phyloP scores from a whole-genome alignment of 1,140 invertebrate species.

The Dinoponera quadriceps region DNA sequence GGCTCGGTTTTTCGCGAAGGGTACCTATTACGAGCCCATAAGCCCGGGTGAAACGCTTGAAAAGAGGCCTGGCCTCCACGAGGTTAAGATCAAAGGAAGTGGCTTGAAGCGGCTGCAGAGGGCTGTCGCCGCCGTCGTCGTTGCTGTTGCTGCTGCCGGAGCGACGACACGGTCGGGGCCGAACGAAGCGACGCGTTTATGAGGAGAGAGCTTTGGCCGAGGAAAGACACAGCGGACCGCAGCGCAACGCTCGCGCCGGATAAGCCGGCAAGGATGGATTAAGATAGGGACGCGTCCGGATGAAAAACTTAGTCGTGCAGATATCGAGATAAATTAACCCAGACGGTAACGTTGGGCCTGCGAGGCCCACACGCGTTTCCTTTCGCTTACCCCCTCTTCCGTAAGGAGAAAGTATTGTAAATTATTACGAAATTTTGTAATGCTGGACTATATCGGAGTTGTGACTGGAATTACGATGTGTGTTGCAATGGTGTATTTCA shows the following conservation, averaged over 20 bases:
- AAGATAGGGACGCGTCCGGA: constrained; percentile 61
- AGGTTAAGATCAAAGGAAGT: constrained; percentile 77
- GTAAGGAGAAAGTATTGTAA: no score
- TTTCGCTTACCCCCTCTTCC: no score
- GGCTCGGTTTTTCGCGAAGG: constrained; percentile 72
- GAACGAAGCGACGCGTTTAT: constrained; percentile 31
- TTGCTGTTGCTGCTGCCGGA: constrained; percentile 54
- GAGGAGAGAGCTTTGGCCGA: constrained; percentile 17
- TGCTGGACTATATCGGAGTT: no score
- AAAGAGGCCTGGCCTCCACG: constrained; percentile 73
- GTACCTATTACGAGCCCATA: constrained; percentile 71
- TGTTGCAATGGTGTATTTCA: no score
- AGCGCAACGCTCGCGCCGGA: constrained; percentile 54
- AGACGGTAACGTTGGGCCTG: no score
- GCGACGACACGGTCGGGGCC: constrained; percentile 50
- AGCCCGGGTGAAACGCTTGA: constrained; percentile 71
- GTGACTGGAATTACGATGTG: no score
- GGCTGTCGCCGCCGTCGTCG: constrained; percentile 45
- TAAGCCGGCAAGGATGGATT: constrained; percentile 47
- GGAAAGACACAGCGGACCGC: constrained; percentile 41
- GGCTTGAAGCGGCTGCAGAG: constrained; percentile 59
- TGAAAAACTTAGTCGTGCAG: constrained; percentile 36
- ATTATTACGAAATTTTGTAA: no score
- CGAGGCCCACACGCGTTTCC: no score
- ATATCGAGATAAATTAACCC: no score